Evolutionary conservation across 2,888 invertebrate genomes (phyloP), one percentile per base, ranked within the genome.

Genomic region (Pimpla rufipes): DNA sequence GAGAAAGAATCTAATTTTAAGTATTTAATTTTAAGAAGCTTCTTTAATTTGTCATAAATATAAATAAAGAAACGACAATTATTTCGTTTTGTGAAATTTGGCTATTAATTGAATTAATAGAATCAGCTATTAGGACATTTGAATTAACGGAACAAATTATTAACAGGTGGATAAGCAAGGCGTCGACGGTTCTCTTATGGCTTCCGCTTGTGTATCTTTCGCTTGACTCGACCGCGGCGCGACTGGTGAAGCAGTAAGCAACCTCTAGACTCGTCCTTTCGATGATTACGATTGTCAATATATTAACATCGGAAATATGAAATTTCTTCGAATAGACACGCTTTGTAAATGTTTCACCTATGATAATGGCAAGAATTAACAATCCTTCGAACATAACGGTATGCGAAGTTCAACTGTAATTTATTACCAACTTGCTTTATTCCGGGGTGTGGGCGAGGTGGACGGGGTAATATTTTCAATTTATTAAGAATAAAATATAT

Each of bases 231-330:
- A 62, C 45, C 29, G 11, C 29, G 10, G 45, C 45, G 42, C 45
- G n/a, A 57, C 64, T 70, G 59, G 71, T 35, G 64, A 50, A 71
- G 57, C 73, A 8, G n/a, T 40, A 40, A 62, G 23, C 52, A 23
- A 16, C 45, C 47, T 35, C 37, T n/a, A 66, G 11, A 66, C 52
- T 66, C 45, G 64, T 29, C 18, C 67, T 67, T n/a, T 29, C 50
- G n/a, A n/a, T n/a, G n/a, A 55, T 74, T 70, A 74, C 37, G 62
- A 64, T 82, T 37, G 57, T 55, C 23, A 52, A 55, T 76, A 75
- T 75, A 74, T 82, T 83, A 79, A 73, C 73, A 77, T 76, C 76
- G 79, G 59, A 68, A 79, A 70, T 83, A 79, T 83, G 79, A 79
- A n/a, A 79, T 79, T 77, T 73, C 79, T 45, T 76, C 52, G 7